Evolutionary conservation across 2,888 invertebrate species (phyloP).

Genomic region (Melangyna quadrimaculata): DNA sequence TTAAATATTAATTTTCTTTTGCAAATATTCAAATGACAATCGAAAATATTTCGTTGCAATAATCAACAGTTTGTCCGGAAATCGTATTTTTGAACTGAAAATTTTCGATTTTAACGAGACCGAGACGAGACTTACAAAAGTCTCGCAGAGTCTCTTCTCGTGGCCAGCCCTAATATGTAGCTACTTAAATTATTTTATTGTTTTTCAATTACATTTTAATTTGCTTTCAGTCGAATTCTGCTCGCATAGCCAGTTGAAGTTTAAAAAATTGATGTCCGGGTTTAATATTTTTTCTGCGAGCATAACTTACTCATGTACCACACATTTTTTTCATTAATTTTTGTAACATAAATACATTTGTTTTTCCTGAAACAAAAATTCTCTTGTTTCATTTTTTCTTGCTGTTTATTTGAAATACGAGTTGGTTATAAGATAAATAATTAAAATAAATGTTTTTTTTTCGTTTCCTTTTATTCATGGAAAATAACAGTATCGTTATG

Average conservation of each 20-base stretch:
- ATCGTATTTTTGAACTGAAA: too few species aligned
- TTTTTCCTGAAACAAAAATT: neutral
- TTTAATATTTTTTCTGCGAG: neutral
- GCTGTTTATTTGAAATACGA: neutral
- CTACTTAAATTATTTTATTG: neutral
- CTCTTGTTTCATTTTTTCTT: neutral
- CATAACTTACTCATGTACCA: too few species aligned
- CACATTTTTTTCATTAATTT: neutral
- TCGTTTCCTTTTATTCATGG: neutral
- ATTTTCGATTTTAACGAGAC: too few species aligned
- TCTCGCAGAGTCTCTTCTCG: too few species aligned
- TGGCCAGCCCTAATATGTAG: too few species aligned
- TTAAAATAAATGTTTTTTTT: conserved; percentile 11
- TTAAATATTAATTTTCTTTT: too few species aligned
- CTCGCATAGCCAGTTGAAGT: neutral
- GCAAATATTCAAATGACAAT: too few species aligned
- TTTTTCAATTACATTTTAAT: neutral
- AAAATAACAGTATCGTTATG: neutral
- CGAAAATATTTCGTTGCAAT: too few species aligned
- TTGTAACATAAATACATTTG: neutral
- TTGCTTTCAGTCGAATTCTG: neutral
- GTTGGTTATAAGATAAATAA: neutral
- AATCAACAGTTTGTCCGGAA: too few species aligned
- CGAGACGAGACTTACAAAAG: too few species aligned
- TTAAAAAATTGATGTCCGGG: neutral